Conservation (phyloP, 2,797 vertebrate species). For the Hippoglossus hippoglossus region DNA sequence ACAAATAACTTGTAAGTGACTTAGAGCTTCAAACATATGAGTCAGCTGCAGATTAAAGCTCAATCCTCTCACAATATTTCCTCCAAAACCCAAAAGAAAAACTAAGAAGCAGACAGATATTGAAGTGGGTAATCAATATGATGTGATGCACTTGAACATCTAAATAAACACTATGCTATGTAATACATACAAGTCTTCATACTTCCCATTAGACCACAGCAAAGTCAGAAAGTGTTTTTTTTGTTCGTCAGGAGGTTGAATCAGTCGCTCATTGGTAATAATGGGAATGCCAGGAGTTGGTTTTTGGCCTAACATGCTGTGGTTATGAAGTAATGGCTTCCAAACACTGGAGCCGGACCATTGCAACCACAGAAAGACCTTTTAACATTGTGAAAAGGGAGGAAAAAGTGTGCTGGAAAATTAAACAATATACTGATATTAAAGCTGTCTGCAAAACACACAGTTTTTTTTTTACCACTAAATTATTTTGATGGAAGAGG, state of each 20-base stretch:
- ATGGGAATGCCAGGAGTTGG: constrained; percentile 58
- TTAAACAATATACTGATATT: constrained; percentile 54
- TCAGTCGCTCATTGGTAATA: constrained; percentile 56
- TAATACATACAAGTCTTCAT: background rate
- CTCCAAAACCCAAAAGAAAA: constrained; percentile 3
- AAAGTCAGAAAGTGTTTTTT: background rate
- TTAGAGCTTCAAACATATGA: constrained; percentile 12
- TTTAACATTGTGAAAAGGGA: constrained; percentile 30
- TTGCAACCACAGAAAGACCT: constrained; percentile 56
- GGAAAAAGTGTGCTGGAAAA: constrained; percentile 50
- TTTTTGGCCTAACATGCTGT: constrained; percentile 48
- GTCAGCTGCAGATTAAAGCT: constrained; percentile 3
- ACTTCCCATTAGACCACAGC: constrained; percentile 17
- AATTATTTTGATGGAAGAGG: constrained; percentile 34
- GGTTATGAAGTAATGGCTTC: constrained; percentile 73
- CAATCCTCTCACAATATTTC: constrained; percentile 8
- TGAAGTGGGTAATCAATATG: constrained; percentile 5
- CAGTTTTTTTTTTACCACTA: constrained; percentile 12
- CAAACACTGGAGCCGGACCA: constrained; percentile 51
- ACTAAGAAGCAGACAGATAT: constrained; percentile 8
- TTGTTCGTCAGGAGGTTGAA: constrained; percentile 31
- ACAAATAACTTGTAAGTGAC: constrained; percentile 17
- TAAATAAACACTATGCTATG: background rate
- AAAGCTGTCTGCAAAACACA: constrained; percentile 43
- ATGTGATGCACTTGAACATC: background rate